A percentile compares a stretch with the other conserved stretches of the same genome.
Conservation (phyloP, 2,113 vertebrate genomes). For the Pristiophorus japonicus region DNA sequence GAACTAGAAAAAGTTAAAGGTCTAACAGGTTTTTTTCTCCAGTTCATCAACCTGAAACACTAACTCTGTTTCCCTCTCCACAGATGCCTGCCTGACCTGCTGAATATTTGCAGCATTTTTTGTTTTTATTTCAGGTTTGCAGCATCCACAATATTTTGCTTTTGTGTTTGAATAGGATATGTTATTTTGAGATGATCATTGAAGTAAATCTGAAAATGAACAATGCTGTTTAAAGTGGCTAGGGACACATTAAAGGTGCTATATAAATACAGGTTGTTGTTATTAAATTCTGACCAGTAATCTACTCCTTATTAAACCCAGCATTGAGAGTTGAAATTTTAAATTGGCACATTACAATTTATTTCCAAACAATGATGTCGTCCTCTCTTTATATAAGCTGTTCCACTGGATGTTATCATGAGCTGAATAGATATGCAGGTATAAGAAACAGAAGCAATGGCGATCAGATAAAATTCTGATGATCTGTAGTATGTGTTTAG, state of each 20-base stretch:
- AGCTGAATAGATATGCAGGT: background rate
- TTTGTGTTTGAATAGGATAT: too few relatives aligned
- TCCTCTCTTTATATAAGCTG: background rate
- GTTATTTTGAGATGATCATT: background rate
- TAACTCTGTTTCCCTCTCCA: too few relatives aligned
- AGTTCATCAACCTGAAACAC: too few relatives aligned
- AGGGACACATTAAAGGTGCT: too few relatives aligned
- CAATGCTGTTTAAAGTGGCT: background rate
- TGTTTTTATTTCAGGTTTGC: too few relatives aligned
- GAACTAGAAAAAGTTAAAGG: too few relatives aligned
- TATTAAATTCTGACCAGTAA: background rate
- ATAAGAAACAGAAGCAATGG: background rate
- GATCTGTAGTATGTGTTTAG: background rate
- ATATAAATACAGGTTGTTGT: too few relatives aligned
- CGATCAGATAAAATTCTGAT: background rate
- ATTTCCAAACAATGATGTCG: background rate
- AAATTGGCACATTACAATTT: background rate
- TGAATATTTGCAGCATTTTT: too few relatives aligned
- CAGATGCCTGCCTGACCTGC: too few relatives aligned
- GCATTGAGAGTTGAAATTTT: background rate
- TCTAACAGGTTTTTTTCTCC: too few relatives aligned
- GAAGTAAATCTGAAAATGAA: background rate
- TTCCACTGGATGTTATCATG: background rate
- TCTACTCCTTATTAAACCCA: background rate
- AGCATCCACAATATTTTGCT: too few relatives aligned